Percentiles rank a stretch among this genome's conserved stretches.
Conservation (phyloP, 64 coral and sea anemone species). For the Montipora sp. region DNA sequence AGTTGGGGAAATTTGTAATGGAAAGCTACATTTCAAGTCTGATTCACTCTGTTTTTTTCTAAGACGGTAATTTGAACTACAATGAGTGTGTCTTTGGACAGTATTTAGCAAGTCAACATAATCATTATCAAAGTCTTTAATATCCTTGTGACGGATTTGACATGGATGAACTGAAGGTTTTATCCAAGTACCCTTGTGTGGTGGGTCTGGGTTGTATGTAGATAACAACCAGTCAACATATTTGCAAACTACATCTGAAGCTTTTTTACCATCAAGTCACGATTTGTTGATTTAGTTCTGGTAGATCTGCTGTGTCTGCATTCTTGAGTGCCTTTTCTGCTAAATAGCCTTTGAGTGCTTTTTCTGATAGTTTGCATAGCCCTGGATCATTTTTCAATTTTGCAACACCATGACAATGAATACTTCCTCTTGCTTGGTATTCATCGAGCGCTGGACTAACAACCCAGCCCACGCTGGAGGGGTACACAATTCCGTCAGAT, state of each 20-base stretch:
- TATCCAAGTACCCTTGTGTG: conserved; percentile 1
- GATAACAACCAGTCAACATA: conserved; percentile 5
- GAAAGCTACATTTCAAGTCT: conserved; percentile 27
- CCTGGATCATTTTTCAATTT: too few relatives aligned
- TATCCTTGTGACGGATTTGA: not conserved
- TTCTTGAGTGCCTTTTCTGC: too few relatives aligned
- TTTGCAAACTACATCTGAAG: not conserved
- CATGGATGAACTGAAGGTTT: not conserved
- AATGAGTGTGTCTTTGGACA: conserved; percentile 17
- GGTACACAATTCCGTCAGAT: conserved; percentile 29
- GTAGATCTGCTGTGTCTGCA: too few relatives aligned
- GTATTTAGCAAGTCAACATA: conserved; percentile 20
- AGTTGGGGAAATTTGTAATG: conserved; percentile 13
- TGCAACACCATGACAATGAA: too few relatives aligned
- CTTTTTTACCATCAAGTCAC: not conserved
- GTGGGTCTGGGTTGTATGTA: conserved; percentile 21
- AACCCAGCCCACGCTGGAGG: not conserved
- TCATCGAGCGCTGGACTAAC: conserved; percentile 7
- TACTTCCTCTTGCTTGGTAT: too few relatives aligned
- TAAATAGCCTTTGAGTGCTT: too few relatives aligned
- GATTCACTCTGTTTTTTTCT: conserved; percentile 35
- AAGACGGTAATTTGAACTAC: conserved; percentile 34
- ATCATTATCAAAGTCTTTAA: conserved; percentile 23
- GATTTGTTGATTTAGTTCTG: too few relatives aligned
- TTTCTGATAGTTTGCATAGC: too few relatives aligned